Evolutionary conservation across 2,888 invertebrate genomes (phyloP), one percentile per base, ranked within the genome.

Genomic region (Lumbricus terrestris): DNA sequence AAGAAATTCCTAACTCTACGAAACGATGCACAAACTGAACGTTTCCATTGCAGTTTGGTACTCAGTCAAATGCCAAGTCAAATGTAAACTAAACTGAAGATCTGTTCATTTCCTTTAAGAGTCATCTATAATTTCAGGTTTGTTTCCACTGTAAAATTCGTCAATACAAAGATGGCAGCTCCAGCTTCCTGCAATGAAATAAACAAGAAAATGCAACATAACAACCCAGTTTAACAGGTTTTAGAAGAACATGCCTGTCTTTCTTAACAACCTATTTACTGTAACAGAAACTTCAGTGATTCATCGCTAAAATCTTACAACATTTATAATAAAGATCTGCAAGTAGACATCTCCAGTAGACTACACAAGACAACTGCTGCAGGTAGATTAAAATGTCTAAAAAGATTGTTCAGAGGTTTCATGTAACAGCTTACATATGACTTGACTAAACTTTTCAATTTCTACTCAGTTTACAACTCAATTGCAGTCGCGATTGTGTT

Each of bases 131-230:
- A 91, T 89, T 90, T 85, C 91, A 90, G 92, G 91, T 88, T 94
- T 94, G 92, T 94, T 94, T 11, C 94, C 94, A n/a, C 93, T 94
- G 92, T 95, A 94, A 92, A 95, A 95, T 92, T 95, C 95, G 90
- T 93, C 94, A 91, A 95, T 94, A 92, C 95, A 95, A 91, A 95
- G 92, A 92, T 95, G 94, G 92, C 95, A 95, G 91, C 95, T 95
- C 95, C 95, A 95, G 92, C 94, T 95, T 35, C 95, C 95, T 95
- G 38, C n/a, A 90, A 88, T 20, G 54, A n/a, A 69, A 69, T 69
- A 69, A 69, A 69, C n/a, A 69, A 69, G n/a, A n/a, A 69, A 29
- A 69, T 69, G n/a, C 4, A 69, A 29, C n/a, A 69, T 8, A 69
- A 16, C 8, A 1, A 1, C 8, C 13, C 29, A n/a, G 8, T n/a